A percentile compares a stretch with the other conserved stretches of the same genome.
Conservation (phyloP, 37 sponge, comb jelly and placozoan genomes). For the Haliclona indistincta region DNA sequence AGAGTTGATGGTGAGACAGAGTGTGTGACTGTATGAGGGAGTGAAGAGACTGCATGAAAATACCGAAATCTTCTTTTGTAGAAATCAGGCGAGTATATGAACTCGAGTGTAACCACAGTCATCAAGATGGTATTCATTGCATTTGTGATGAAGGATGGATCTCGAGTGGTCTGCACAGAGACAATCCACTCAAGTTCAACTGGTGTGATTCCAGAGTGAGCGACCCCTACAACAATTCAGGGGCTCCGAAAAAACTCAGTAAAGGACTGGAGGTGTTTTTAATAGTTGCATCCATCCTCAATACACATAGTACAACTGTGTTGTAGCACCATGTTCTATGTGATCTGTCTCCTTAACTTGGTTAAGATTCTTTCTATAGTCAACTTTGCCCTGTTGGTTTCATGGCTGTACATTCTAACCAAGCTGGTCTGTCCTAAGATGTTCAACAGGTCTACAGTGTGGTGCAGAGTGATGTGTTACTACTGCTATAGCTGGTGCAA, state of each 20-base stretch:
- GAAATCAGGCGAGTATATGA: constrained; percentile 4
- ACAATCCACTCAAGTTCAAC: constrained; percentile 32
- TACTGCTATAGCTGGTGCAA: background rate
- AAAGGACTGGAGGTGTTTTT: constrained; percentile 25
- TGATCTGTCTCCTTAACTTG: background rate
- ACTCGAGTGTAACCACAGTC: constrained; percentile 68
- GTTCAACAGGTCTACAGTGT: background rate
- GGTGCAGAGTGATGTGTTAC: background rate
- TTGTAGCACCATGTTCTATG: background rate
- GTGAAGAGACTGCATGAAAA: too few relatives aligned
- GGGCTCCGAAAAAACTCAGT: constrained; percentile 28
- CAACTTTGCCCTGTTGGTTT: constrained; percentile 12
- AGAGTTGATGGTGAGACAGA: too few relatives aligned
- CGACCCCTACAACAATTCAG: background rate
- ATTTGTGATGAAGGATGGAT: constrained; percentile 72
- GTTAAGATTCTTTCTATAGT: constrained; percentile 22
- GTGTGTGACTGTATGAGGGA: too few relatives aligned
- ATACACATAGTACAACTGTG: background rate
- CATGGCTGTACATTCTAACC: constrained; percentile 15
- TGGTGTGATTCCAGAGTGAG: constrained; percentile 63
- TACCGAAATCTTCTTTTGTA: too few relatives aligned
- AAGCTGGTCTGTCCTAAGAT: constrained; percentile 3
- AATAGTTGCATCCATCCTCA: constrained; percentile 54
- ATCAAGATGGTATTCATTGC: constrained; percentile 55
- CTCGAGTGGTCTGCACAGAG: constrained; percentile 65